phyloP scores from a whole-genome alignment of 2,797 vertebrate genomes.

The Champsocephalus esox region DNA sequence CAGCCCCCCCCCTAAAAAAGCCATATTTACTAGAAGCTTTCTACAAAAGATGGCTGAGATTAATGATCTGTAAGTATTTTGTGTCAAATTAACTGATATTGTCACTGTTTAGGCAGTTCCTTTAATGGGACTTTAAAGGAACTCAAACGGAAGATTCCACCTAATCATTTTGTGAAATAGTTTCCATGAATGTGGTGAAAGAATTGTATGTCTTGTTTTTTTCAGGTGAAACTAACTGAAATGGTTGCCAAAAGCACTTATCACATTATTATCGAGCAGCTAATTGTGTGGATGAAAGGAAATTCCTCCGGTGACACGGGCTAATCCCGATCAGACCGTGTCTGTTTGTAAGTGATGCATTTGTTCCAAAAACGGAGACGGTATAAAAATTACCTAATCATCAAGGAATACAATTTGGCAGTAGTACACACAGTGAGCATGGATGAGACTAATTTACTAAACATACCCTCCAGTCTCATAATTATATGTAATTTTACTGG shows the following conservation, averaged over 20 bases:
- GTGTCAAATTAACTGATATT: not conserved
- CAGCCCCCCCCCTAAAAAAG: conserved; percentile 5
- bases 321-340: conserved; percentile 73
- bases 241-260: conserved; percentile 47
- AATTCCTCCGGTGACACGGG: conserved; percentile 57
- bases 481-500: conserved; percentile 99
- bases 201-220: not conserved
- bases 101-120: not conserved
- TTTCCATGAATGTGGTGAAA: not conserved
- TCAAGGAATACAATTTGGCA: conserved; percentile 99
- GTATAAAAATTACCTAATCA: conserved; percentile 99
- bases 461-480: conserved; percentile 99
- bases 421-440: conserved; percentile 98
- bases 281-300: conserved; percentile 37
- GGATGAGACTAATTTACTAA: conserved; percentile 99
- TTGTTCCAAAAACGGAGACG: conserved; percentile 92
- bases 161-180: not conserved
- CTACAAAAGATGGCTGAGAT: conserved; percentile 34
- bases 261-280: conserved; percentile 35
- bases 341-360: conserved; percentile 92
- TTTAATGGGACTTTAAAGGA: conserved; percentile 3
- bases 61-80: conserved; percentile 7
- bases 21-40: conserved; percentile 52
- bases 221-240: conserved; percentile 9
- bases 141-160: accelerated